Evolutionary conservation across 92 coral and sea anemone genomes (phyloP).

Genomic region (Phenganax subtilis): DNA sequence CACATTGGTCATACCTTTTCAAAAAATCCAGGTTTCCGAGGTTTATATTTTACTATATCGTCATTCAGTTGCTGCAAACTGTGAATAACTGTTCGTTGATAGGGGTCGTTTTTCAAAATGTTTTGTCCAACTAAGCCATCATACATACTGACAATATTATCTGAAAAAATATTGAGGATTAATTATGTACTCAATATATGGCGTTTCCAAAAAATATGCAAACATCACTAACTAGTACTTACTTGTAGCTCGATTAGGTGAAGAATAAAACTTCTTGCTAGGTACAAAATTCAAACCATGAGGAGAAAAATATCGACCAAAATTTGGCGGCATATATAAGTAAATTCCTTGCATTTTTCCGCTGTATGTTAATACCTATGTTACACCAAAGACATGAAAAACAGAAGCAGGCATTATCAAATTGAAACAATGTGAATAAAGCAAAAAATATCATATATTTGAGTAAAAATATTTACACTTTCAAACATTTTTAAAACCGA

Average conservation of each 20-base stretch:
- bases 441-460: background rate
- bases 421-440: background rate
- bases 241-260: background rate
- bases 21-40: constrained; percentile 50
- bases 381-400: background rate
- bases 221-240: background rate
- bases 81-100: constrained; percentile 60
- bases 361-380: background rate
- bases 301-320: background rate
- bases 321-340: background rate
- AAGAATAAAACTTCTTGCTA: background rate
- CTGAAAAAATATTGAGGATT: background rate
- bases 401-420: background rate
- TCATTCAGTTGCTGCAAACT: constrained; percentile 53
- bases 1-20: constrained; percentile 53
- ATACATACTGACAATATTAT: constrained; percentile 36
- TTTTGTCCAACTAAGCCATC: constrained; percentile 64
- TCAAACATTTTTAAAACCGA: background rate
- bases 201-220: background rate
- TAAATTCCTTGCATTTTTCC: background rate
- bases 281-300: background rate
- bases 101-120: constrained; percentile 51
- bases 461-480: background rate
- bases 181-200: constrained; percentile 11
- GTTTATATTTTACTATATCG: constrained; percentile 51